Percentiles rank a stretch among this genome's conserved stretches.
Evolutionary conservation across 2,888 invertebrate genomes (phyloP).

Genomic region (Harpagoxenus sublaevis): DNA sequence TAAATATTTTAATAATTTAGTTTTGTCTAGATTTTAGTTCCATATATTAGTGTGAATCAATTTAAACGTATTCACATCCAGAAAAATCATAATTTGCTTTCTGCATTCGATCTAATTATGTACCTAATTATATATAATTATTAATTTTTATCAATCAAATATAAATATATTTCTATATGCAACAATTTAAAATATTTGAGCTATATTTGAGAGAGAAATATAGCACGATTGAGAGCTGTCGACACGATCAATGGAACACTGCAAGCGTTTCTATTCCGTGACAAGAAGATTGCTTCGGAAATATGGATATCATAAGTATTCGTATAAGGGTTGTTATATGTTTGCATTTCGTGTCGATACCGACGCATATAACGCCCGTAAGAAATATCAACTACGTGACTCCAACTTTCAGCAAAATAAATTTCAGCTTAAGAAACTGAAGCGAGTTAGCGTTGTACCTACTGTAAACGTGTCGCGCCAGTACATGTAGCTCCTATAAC

Average conservation of each 20-base stretch:
- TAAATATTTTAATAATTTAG: slow-evolving; percentile 3
- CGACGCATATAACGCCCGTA: neutral
- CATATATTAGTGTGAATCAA: neutral
- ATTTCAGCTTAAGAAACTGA: slow-evolving; percentile 38
- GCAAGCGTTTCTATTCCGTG: slow-evolving; percentile 18
- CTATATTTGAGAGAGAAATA: neutral
- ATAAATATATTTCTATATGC: neutral
- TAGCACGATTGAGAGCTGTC: neutral
- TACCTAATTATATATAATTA: neutral
- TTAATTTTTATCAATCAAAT: neutral
- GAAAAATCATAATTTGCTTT: neutral
- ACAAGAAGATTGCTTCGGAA: slow-evolving; percentile 43
- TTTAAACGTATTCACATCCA: neutral
- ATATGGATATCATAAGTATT: slow-evolving; percentile 29
- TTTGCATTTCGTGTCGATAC: slow-evolving; percentile 39
- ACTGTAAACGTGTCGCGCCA: slow-evolving; percentile 4
- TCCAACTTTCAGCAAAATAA: slow-evolving; percentile 48
- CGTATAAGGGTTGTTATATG: neutral
- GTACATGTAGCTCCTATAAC: slow-evolving; percentile 24
- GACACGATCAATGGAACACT: neutral
- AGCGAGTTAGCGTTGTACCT: slow-evolving; percentile 34
- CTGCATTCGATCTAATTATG: neutral
- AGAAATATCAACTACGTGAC: slow-evolving; percentile 51
- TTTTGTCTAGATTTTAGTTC: neutral
- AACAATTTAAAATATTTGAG: neutral